These are phyloP conservation scores for Esperia sulphurella DNA, from an alignment of 2,888 invertebrate genomes.

Conservation along the genomic window DNA sequence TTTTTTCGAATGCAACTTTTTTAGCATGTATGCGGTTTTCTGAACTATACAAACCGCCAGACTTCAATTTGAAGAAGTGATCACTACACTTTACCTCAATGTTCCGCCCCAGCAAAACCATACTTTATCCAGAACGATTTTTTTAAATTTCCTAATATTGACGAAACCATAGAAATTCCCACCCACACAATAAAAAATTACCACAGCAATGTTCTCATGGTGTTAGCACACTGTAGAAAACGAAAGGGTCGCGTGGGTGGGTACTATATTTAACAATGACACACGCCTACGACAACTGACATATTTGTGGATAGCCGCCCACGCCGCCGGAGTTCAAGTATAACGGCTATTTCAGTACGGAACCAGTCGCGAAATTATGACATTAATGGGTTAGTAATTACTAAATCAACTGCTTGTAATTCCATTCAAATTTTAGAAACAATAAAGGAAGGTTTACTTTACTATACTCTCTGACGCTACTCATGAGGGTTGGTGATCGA, in stretches of 20 bases:
- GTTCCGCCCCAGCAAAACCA: too few relatives aligned
- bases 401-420: not conserved
- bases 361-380: not conserved
- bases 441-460: too few relatives aligned
- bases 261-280: not conserved
- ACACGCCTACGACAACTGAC: not conserved
- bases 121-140: not conserved
- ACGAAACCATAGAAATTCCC: not conserved
- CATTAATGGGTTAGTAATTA: not conserved
- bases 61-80: too few relatives aligned
- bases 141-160: not conserved
- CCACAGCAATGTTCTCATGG: not conserved
- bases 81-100: too few relatives aligned
- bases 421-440: too few relatives aligned
- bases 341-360: not conserved
- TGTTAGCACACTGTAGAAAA: not conserved
- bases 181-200: not conserved
- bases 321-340: not conserved
- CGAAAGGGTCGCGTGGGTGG: conserved; percentile 16
- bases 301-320: not conserved
- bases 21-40: too few relatives aligned
- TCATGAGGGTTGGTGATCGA: too few relatives aligned
- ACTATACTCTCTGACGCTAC: too few relatives aligned
- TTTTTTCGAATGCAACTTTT: too few relatives aligned
- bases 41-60: too few relatives aligned